Base-by-base conservation (phyloP, 2,797 vertebrate genomes). In the Oreortyx pictus region DNA sequence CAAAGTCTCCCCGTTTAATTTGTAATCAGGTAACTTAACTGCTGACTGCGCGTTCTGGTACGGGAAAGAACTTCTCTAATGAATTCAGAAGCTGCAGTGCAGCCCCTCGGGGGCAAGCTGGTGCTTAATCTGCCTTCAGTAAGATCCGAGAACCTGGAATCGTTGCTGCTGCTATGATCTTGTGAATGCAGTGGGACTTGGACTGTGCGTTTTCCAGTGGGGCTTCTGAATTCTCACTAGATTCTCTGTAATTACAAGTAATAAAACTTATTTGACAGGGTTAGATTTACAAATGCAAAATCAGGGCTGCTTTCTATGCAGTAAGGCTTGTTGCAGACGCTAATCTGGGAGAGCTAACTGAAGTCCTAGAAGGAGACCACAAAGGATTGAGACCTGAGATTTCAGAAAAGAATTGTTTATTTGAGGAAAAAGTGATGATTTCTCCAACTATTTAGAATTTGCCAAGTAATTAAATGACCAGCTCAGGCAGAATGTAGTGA, bases 221-320 rank as follows among this genome's bases (percentile, higher is more conserved):
- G 71, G 17, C 39, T 74, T 87, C 33, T 37, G 57, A 89, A 27
- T 79, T 50, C 43, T 82, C 23, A 7, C 23, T 46, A 19, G 59
- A 56, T 67, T 85, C 7, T 70, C 54, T 56, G 29, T 62, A 79
- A 37, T 66, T 79, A 39, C 19, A 64, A 70, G 10, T 52, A 70
- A 39, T 59, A 47, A 72, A 73, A 15, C 57, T 60, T 81, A 67
- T 75, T 81, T 89, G 50, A 17, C 12, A 59, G 64, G 76, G 50
- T 73, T 85, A 76, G 9, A 24, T 76, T 85, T 85, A 31, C 54
- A 86, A 89, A 88, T 82, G 43, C 50, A 70, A 79, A 72, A 37
- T 56, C 39, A 7, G 22, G 43, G 8, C 6, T 64, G 47, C 31
- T 71, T 44, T 66, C 25, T 61, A 1, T 43, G 25, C 46, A 62